These are phyloP conservation scores for Aurelia coerulea DNA, from an alignment of 30 jellyfish, hydroid and myxozoan species.

Conservation along the genomic window DNA sequence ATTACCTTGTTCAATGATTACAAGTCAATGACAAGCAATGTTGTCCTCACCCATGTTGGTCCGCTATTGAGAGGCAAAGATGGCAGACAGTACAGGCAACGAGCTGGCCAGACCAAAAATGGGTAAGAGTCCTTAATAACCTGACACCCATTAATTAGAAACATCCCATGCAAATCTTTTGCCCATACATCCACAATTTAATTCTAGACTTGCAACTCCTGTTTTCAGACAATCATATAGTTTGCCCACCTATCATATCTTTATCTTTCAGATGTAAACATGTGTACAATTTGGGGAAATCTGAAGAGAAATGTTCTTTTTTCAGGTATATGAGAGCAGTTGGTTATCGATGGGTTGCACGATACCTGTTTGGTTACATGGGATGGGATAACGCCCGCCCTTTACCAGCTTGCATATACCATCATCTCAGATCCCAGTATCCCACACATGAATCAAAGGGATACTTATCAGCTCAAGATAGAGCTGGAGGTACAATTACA, in stretches of 20 bases:
- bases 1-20: constrained; percentile 8
- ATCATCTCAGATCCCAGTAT: too few species aligned
- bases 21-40: constrained; percentile 14
- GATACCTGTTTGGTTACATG: too few species aligned
- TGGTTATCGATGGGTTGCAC: too few species aligned
- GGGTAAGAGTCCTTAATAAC: constrained; percentile 2
- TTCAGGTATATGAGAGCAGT: not conserved
- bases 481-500: too few species aligned
- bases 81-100: constrained; percentile 33
- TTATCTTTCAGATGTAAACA: not conserved
- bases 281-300: not conserved
- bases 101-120: constrained; percentile 19
- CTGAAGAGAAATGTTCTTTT: not conserved
- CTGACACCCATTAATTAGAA: not conserved
- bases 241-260: not conserved
- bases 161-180: too few species aligned
- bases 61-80: constrained; percentile 47
- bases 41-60: constrained; percentile 29
- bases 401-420: too few species aligned
- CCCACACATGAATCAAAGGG: too few species aligned
- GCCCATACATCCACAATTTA: too few species aligned
- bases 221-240: too few species aligned
- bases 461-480: too few species aligned
- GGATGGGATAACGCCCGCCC: too few species aligned
- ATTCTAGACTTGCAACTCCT: too few species aligned